A percentile compares a stretch with the other conserved stretches of the same genome.
Evolutionary conservation across 2,797 vertebrate genomes (phyloP).

Genomic region (Eupleurogrammus muticus): DNA sequence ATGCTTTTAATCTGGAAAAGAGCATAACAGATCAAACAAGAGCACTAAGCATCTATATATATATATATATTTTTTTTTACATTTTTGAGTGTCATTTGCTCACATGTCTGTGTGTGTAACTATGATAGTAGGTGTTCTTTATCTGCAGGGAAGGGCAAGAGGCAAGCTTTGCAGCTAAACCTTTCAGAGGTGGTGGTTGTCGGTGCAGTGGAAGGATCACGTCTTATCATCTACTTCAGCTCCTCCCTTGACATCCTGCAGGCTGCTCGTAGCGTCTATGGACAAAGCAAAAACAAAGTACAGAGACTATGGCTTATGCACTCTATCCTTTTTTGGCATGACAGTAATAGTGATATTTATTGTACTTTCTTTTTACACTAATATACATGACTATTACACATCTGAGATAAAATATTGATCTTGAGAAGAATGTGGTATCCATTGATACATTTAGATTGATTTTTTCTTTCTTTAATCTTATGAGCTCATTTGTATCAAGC

Average conservation of each 20-base stretch:
- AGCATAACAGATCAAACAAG: background rate
- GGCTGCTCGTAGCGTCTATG: conserved; percentile 84
- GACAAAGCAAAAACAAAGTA: conserved; percentile 88
- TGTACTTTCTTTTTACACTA: background rate
- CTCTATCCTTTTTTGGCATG: no score
- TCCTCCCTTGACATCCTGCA: conserved; percentile 88
- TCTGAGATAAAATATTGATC: background rate
- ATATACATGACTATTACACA: background rate
- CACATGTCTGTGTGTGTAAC: conserved; percentile 1
- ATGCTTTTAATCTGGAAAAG: background rate
- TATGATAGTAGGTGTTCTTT: conserved; percentile 5
- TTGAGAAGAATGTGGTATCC: conserved; percentile 1
- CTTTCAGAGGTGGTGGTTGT: conserved; percentile 83
- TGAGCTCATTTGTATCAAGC: background rate
- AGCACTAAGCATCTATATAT: background rate
- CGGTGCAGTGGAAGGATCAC: conserved; percentile 84
- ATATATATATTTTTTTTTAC: no score
- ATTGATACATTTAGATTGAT: conserved; percentile 3
- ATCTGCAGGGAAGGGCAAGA: conserved; percentile 80
- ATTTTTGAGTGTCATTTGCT: background rate
- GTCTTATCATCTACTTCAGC: conserved; percentile 89
- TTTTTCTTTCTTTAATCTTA: conserved; percentile 1
- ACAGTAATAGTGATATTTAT: background rate
- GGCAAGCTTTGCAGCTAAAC: conserved; percentile 84
- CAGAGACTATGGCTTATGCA: background rate